Evolutionary conservation across 1,140 invertebrate genomes (phyloP).

Genomic region (Mesaphorura yosii): DNA sequence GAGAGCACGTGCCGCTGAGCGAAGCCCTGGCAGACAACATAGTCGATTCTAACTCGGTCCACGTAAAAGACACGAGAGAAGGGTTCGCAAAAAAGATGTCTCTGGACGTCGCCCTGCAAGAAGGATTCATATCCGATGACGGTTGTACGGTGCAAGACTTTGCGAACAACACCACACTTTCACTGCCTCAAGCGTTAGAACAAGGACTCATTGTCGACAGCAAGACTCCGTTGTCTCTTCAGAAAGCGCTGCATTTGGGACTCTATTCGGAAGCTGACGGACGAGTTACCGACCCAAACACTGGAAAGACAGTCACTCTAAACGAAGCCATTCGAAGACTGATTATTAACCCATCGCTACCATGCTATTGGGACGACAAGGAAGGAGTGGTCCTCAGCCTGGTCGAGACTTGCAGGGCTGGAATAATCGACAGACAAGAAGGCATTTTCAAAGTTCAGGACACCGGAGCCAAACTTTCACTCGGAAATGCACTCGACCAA

Average conservation of each 20-base stretch:
- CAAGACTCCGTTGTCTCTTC: slow-evolving; percentile 67
- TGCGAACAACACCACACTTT: slow-evolving; percentile 50
- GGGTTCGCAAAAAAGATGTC: slow-evolving; percentile 62
- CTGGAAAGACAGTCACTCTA: slow-evolving; percentile 61
- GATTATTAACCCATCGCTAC: slow-evolving; percentile 61
- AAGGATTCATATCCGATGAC: slow-evolving; percentile 58
- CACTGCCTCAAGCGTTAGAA: slow-evolving; percentile 67
- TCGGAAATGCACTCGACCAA: slow-evolving; percentile 54
- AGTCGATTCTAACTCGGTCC: slow-evolving; percentile 68
- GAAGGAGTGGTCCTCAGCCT: slow-evolving; percentile 55
- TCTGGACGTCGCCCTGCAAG: slow-evolving; percentile 59
- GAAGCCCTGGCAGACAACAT: slow-evolving; percentile 62
- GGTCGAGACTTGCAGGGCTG: slow-evolving; percentile 62
- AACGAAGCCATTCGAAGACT: slow-evolving; percentile 70
- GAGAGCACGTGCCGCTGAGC: slow-evolving; percentile 57
- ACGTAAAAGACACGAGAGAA: slow-evolving; percentile 65
- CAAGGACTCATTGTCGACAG: slow-evolving; percentile 65
- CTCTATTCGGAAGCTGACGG: slow-evolving; percentile 66
- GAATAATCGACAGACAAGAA: slow-evolving; percentile 66
- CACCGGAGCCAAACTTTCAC: slow-evolving; percentile 39
- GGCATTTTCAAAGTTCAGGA: slow-evolving; percentile 64
- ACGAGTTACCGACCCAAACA: slow-evolving; percentile 66
- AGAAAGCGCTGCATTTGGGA: slow-evolving; percentile 73
- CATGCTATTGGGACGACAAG: slow-evolving; percentile 66
- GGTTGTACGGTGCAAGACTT: slow-evolving; percentile 59